Evolutionary conservation across 1,140 invertebrate genomes (phyloP), one percentile per base, ranked within the genome.

Genomic region (Drosophila ironensis): DNA sequence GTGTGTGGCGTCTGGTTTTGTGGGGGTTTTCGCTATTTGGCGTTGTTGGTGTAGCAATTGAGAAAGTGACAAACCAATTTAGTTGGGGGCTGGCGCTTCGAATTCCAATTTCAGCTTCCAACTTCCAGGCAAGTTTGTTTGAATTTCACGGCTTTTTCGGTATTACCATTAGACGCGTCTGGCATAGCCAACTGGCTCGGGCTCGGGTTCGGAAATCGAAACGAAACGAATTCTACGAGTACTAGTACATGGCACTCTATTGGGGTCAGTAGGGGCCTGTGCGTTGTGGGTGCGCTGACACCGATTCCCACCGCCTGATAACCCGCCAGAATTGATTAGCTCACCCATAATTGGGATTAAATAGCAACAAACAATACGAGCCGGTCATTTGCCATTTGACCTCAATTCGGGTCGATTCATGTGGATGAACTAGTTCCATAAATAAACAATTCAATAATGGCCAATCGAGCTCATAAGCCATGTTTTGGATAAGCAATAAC

Each of bases 1-100:
- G n/a, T n/a, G n/a, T n/a, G n/a, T n/a, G n/a, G n/a, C n/a, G n/a
- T n/a, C n/a, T n/a, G n/a, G n/a, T n/a, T n/a, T n/a, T n/a, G n/a
- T n/a, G n/a, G n/a, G n/a, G n/a, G n/a, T n/a, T n/a, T n/a, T n/a
- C n/a, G n/a, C n/a, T n/a, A n/a, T n/a, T n/a, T n/a, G n/a, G n/a
- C n/a, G n/a, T n/a, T n/a, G n/a, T n/a, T n/a, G n/a, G n/a, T n/a
- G n/a, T n/a, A n/a, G n/a, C n/a, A n/a, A n/a, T n/a, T n/a, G 33
- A 48, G 60, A 64, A 64, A 64, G 56, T 64, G 60, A 63, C 45
- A 63, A 47, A 30, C 33, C 59, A 38, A 61, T 63, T 44, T 30
- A n/a, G n/a, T 61, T 46, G 16, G 52, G 12, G 19, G 17, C 7
- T 30, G 52, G 56, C 52, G 56, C 56, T 60, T 59, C 56, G 59